phyloP scores from a whole-genome alignment of 1,140 invertebrate species.

The Caenorhabditis remanei region DNA sequence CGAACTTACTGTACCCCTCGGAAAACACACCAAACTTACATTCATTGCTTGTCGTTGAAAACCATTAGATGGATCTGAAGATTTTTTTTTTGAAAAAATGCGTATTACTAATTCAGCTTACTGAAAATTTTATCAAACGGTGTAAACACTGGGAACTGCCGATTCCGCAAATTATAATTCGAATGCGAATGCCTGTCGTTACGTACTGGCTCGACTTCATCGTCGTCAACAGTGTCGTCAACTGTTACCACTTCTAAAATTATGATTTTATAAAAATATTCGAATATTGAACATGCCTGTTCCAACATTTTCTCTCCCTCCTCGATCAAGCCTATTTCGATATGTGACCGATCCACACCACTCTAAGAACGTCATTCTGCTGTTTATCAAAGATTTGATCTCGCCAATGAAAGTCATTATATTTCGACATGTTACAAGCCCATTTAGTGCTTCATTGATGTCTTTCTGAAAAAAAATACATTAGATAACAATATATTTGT shows the following conservation, averaged over 20 bases:
- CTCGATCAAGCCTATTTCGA: background rate
- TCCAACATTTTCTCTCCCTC: background rate
- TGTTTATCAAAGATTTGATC: background rate
- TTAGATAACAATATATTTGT: background rate
- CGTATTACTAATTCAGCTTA: background rate
- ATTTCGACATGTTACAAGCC: background rate
- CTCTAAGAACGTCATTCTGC: background rate
- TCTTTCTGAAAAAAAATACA: background rate
- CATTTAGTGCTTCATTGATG: conserved; percentile 6
- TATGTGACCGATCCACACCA: conserved; percentile 27
- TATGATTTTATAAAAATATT: no score
- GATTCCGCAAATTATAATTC: no score
- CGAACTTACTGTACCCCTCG: background rate
- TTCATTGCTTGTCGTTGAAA: background rate
- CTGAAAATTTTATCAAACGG: conserved; percentile 3
- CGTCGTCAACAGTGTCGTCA: background rate
- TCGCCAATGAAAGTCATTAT: background rate
- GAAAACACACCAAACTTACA: background rate
- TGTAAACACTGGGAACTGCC: background rate
- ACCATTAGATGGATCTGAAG: background rate
- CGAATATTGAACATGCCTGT: no score
- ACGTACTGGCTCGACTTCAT: background rate
- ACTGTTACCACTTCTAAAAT: conserved; percentile 17
- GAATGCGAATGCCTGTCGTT: no score
- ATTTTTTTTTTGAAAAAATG: background rate